Evolutionary conservation across 2,888 invertebrate genomes (phyloP).

Genomic region (Ametastegia equiseti): DNA sequence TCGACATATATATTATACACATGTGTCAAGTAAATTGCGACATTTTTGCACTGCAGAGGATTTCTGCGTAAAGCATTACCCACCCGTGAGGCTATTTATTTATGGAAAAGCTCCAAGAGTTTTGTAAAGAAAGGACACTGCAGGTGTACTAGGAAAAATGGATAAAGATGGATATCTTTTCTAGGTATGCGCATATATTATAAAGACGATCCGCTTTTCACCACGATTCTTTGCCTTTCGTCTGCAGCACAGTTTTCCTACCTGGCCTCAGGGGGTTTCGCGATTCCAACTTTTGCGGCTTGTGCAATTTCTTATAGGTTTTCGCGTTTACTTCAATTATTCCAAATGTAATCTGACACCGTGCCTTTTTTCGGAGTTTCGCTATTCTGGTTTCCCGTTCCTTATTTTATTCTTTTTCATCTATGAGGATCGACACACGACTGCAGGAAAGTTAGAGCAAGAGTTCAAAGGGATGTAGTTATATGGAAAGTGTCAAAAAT

Average conservation of each 20-base stretch:
- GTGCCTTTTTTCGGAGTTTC: slow-evolving; percentile 11
- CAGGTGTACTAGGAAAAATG: neutral
- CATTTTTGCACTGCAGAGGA: neutral
- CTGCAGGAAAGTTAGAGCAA: no score
- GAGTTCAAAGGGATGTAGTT: no score
- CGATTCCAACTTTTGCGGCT: slow-evolving; percentile 18
- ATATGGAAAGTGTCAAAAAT: no score
- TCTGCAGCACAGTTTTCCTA: slow-evolving; percentile 41
- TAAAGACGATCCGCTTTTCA: slow-evolving; percentile 1
- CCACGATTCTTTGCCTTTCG: neutral
- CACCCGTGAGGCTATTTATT: neutral
- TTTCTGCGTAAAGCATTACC: neutral
- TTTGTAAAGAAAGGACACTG: neutral
- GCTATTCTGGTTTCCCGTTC: neutral
- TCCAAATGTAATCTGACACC: slow-evolving; percentile 10
- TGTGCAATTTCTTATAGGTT: slow-evolving; percentile 16
- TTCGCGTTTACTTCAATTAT: neutral
- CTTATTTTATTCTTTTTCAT: neutral
- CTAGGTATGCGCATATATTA: neutral
- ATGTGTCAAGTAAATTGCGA: neutral
- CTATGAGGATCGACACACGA: no score
- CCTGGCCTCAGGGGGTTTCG: slow-evolving; percentile 21
- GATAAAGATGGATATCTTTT: neutral
- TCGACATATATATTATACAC: no score
- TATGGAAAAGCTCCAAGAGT: neutral